These are phyloP conservation scores for Oegoconia quadripuncta DNA, from an alignment of 2,888 invertebrate species.

Conservation along the genomic window DNA sequence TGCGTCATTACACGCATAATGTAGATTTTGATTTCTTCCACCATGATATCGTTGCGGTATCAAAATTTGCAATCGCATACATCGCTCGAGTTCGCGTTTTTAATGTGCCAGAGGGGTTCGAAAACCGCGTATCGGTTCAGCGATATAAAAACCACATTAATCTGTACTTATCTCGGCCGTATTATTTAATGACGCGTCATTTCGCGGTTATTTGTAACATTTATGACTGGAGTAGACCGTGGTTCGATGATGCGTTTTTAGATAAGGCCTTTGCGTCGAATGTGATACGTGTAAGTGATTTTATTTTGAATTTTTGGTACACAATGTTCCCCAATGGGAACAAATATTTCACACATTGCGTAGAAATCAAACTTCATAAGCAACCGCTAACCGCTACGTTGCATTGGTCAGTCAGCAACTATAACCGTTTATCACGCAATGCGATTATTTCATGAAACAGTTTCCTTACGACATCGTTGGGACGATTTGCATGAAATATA, in stretches of 20 bases:
- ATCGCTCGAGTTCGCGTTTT: conserved; percentile 49
- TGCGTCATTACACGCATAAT: conserved; percentile 14
- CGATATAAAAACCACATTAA: conserved; percentile 75
- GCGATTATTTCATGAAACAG: conserved; percentile 49
- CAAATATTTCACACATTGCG: too few species aligned
- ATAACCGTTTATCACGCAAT: conserved; percentile 45
- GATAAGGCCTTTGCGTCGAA: conserved; percentile 50
- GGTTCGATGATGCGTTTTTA: conserved; percentile 53
- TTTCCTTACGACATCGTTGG: conserved; percentile 33
- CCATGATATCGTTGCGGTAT: conserved; percentile 41
- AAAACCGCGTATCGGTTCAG: conserved; percentile 51
- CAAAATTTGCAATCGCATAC: conserved; percentile 62
- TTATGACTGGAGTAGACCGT: conserved; percentile 55
- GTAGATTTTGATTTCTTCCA: conserved; percentile 24
- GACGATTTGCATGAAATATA: conserved; percentile 76
- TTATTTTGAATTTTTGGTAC: conserved; percentile 11
- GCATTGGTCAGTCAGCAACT: too few species aligned
- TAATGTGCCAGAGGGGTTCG: conserved; percentile 58
- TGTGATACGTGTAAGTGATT: conserved; percentile 45
- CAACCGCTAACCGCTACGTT: too few species aligned
- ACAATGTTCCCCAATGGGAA: background rate
- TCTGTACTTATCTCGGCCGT: conserved; percentile 72
- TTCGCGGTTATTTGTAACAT: conserved; percentile 75
- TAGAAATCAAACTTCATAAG: too few species aligned
- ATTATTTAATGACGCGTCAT: conserved; percentile 76